phyloP scores from a whole-genome alignment of 2,113 vertebrate genomes.

The Antechinus flavipes region DNA sequence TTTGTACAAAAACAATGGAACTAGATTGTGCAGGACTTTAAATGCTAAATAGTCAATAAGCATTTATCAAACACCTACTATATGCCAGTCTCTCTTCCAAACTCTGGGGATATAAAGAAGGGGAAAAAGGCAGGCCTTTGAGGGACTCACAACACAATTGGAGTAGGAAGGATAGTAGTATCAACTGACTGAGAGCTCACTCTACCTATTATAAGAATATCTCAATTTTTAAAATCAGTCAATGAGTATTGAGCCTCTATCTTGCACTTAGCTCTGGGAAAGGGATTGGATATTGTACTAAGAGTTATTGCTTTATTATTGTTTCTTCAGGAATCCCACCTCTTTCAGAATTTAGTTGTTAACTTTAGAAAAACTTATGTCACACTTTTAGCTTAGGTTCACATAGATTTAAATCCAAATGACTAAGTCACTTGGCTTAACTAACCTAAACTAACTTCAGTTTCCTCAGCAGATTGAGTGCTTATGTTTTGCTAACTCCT shows the following conservation, averaged over 20 bases:
- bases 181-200: not conserved
- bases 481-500: not conserved
- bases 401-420: not conserved
- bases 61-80: not conserved
- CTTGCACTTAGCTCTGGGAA: not conserved
- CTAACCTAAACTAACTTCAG: not conserved
- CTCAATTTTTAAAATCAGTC: not conserved
- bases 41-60: not conserved
- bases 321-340: not conserved
- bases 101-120: not conserved
- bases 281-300: not conserved
- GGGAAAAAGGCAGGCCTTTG: not conserved
- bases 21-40: not conserved
- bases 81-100: not conserved
- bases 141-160: not conserved
- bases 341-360: not conserved
- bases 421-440: not conserved
- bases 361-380: slow-evolving; percentile 29
- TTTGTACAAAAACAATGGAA: not conserved
- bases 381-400: not conserved
- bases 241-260: not conserved
- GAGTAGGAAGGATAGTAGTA: not conserved
- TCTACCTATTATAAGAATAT: not conserved
- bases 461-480: not conserved
- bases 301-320: not conserved